phyloP scores from a whole-genome alignment of 2,113 vertebrate genomes.

The Callochromis pleurospilus region DNA sequence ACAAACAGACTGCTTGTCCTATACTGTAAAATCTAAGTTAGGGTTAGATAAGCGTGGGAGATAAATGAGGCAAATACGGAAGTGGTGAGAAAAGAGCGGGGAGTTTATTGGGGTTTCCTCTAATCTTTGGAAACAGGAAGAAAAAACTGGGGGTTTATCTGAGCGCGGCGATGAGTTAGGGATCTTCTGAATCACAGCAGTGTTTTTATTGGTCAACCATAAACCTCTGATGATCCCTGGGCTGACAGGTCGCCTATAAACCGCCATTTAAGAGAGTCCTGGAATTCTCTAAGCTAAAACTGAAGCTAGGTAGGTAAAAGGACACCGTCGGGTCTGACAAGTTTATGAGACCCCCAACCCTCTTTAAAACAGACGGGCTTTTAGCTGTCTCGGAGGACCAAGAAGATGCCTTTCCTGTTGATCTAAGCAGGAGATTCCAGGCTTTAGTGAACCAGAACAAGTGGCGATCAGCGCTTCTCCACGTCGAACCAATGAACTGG shows the following conservation, averaged over 20 bases:
- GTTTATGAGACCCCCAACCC: conserved; percentile 47
- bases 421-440: conserved; percentile 53
- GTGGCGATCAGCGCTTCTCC: conserved; percentile 47
- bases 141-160: not conserved
- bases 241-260: conserved; percentile 49
- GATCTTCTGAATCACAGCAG: conserved; percentile 47
- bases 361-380: conserved; percentile 40
- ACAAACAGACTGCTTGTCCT: not conserved
- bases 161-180: not conserved
- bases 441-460: conserved; percentile 66
- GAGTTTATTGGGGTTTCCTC: conserved; percentile 36
- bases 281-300: conserved; percentile 49
- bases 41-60: not conserved
- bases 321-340: conserved; percentile 51
- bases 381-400: conserved; percentile 51
- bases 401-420: conserved; percentile 52
- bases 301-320: conserved; percentile 45
- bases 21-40: not conserved
- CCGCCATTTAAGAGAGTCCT: conserved; percentile 45
- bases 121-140: conserved; percentile 45
- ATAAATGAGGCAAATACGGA: not conserved
- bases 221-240: conserved; percentile 63
- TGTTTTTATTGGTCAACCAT: conserved; percentile 54
- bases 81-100: not conserved
- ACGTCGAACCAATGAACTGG: not conserved